Percentiles rank a stretch among this genome's conserved stretches.
These are phyloP conservation scores for Zophobas morio DNA, from an alignment of 1,140 invertebrate species.

Conservation along the genomic window DNA sequence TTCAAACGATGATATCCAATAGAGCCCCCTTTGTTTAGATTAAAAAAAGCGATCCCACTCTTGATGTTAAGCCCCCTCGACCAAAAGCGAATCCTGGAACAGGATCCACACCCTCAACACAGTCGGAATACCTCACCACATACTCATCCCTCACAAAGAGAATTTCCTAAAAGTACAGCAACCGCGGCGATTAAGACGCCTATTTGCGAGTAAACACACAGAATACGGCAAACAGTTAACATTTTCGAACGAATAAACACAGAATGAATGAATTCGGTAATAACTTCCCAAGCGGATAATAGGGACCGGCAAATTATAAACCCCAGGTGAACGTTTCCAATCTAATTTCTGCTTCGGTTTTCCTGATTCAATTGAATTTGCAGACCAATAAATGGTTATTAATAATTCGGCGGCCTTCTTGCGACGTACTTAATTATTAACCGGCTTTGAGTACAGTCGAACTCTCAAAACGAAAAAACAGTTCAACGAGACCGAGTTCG, in stretches of 20 bases:
- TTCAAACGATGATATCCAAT: too few species aligned
- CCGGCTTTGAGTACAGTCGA: too few species aligned
- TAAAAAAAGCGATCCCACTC: too few species aligned
- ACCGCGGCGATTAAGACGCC: neutral
- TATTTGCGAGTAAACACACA: neutral
- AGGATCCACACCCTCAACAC: neutral
- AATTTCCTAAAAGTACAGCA: neutral
- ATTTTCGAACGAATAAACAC: neutral
- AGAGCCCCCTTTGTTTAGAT: too few species aligned
- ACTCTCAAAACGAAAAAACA: too few species aligned
- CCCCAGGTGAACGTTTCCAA: conserved; percentile 22
- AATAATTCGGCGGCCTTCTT: conserved; percentile 14
- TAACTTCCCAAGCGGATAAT: conserved; percentile 9
- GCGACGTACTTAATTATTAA: too few species aligned
- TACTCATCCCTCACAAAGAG: conserved; percentile 1
- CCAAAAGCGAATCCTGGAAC: neutral
- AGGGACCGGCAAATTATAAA: conserved; percentile 20
- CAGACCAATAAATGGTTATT: conserved; percentile 17
- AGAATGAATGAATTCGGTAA: conserved; percentile 9
- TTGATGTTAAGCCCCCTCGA: too few species aligned
- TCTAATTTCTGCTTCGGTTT: conserved; percentile 25
- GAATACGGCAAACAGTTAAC: neutral
- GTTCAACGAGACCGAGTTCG: too few species aligned
- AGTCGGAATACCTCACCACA: neutral
- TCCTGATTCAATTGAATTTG: conserved; percentile 7